phyloP scores from a whole-genome alignment of 2,888 invertebrate species.

The Hemithea aestivaria region DNA sequence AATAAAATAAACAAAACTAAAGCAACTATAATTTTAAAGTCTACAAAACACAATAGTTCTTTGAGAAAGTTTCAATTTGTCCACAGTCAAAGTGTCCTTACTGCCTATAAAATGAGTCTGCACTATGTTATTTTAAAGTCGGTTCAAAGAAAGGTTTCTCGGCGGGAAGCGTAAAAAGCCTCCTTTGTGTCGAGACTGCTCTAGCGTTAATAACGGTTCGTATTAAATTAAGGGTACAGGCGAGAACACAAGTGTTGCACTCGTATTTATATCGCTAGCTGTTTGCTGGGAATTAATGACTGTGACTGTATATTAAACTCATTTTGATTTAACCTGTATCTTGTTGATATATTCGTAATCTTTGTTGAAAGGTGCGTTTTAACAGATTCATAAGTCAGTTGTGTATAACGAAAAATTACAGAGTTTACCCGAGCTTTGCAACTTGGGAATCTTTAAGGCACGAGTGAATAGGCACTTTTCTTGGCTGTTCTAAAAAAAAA shows the following conservation, averaged over 20 bases:
- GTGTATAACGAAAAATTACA: too few relatives aligned
- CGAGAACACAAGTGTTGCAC: background rate
- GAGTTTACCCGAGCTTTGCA: too few relatives aligned
- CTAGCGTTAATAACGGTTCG: conserved; percentile 10
- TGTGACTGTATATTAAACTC: background rate
- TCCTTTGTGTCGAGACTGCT: conserved; percentile 7
- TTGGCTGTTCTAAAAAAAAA: too few relatives aligned
- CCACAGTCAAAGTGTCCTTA: background rate
- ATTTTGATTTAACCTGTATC: background rate
- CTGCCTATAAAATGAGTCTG: background rate
- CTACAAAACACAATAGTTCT: too few relatives aligned
- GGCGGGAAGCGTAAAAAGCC: conserved; percentile 5
- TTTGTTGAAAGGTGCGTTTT: too few relatives aligned
- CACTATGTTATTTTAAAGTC: conserved; percentile 7
- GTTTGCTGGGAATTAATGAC: background rate
- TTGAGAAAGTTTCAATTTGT: too few relatives aligned
- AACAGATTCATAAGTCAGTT: too few relatives aligned
- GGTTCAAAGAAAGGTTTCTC: conserved; percentile 10
- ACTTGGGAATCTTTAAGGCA: too few relatives aligned
- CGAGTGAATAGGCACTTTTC: too few relatives aligned
- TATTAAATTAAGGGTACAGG: conserved; percentile 13
- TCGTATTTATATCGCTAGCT: background rate
- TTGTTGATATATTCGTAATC: too few relatives aligned
- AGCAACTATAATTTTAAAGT: too few relatives aligned
- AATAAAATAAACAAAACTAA: too few relatives aligned